A percentile compares a stretch with the other conserved stretches of the same genome.
These are phyloP conservation scores for Nomia melanderi DNA, from an alignment of 1,140 invertebrate genomes.

Conservation along the genomic window DNA sequence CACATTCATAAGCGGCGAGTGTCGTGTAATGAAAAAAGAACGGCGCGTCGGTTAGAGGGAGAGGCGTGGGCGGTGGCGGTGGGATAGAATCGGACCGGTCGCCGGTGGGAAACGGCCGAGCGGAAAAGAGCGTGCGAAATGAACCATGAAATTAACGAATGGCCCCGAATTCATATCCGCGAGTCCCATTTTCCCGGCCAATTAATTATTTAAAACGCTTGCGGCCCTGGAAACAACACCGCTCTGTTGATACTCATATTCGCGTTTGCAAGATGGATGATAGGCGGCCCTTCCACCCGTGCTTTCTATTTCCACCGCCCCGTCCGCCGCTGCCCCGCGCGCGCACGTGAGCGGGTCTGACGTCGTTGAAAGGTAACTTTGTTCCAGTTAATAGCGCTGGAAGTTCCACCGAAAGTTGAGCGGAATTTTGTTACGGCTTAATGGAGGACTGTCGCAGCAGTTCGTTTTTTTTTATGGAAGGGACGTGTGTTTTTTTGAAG, in stretches of 20 bases:
- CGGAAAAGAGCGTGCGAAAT: conserved; percentile 61
- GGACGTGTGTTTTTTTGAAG: no score
- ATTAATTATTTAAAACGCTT: conserved; percentile 69
- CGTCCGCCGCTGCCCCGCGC: not conserved
- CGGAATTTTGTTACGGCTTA: no score
- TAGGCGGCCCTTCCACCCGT: not conserved
- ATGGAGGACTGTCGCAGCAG: no score
- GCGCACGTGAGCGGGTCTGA: no score
- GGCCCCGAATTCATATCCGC: conserved; percentile 63
- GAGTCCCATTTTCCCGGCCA: conserved; percentile 60
- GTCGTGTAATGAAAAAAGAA: conserved; percentile 60
- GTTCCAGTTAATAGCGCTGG: not conserved
- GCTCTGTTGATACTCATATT: conserved; percentile 64
- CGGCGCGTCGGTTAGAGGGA: not conserved
- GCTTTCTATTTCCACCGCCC: no score
- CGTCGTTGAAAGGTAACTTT: not conserved
- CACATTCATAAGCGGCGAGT: conserved; percentile 58
- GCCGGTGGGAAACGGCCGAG: not conserved
- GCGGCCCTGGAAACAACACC: conserved; percentile 53
- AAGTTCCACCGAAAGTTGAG: not conserved
- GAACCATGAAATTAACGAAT: conserved; percentile 73
- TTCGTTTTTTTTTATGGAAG: no score
- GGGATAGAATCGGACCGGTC: no score
- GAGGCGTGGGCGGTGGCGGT: not conserved
- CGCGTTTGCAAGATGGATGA: conserved; percentile 61